Evolutionary conservation across 2,113 vertebrate species (phyloP), one percentile per base, ranked within the genome.

Genomic region (Riparia riparia): DNA sequence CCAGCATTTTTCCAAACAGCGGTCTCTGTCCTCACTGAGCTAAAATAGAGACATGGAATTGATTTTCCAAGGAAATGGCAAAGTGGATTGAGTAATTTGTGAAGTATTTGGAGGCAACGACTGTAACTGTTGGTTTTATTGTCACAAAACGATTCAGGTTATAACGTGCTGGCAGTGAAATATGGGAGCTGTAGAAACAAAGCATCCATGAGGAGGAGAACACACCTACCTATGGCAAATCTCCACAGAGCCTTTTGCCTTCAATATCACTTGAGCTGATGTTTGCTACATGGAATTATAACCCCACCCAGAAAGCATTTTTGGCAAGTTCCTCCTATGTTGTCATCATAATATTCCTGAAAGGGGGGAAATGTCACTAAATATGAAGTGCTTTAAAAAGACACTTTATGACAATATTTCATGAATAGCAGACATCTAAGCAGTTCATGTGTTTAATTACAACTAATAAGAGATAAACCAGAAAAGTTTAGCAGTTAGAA

Each of bases 21-120:
- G 63, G 5, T 34, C 41, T 65, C 82, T 74, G 53, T 70, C 32
- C 32, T 93, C 81, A 82, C 14, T 39, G 54, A 65, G 50, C 66
- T 82, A 31, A 80, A 74, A 94, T 9, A 77, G 22, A 87, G 57
- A 63, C 37, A 66, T 26, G 47, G 42, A 68, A 92, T 22, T 82
- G 72, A 85, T 95, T 95, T 96, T 87, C 57, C 45, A 65, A 79
- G 42, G 82, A 95, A 89, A 91, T 50, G 57, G 73, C 34, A 96
- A 91, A 93, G 87, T 70, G n/a, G 50, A 93, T 47, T 77, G 50
- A 91, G 78, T 22, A 76, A 79, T 69, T 89, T 72, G 37, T 18
- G 31, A 85, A 77, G n/a, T 54, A 58, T 65, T 70, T 66, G 65
- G 54, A 95, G 82, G 82, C 54, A 90, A 64, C 37, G 53, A 86